These are phyloP conservation scores for Phoxinus phoxinus DNA, from an alignment of 2,113 vertebrate genomes.

Conservation along the genomic window DNA sequence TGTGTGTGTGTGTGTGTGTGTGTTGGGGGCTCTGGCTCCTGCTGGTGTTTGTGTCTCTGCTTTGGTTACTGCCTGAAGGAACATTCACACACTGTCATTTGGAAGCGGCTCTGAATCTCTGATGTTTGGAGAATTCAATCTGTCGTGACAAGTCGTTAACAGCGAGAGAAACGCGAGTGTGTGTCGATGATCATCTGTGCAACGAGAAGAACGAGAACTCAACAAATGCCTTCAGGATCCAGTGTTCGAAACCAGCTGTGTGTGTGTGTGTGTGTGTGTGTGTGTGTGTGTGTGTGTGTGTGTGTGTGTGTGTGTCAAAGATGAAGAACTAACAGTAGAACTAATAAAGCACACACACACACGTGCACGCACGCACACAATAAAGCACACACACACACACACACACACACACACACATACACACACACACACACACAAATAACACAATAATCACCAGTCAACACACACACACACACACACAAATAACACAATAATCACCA, in stretches of 20 bases:
- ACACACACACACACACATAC: no score
- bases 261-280: no score
- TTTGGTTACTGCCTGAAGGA: conserved; percentile 75
- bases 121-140: conserved; percentile 36
- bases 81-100: conserved; percentile 18
- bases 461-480: no score
- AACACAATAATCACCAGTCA: no score
- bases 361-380: no score
- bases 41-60: conserved; percentile 70
- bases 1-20: conserved; percentile 64
- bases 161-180: background rate
- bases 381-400: no score
- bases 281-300: no score
- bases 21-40: background rate
- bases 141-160: conserved; percentile 9
- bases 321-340: no score
- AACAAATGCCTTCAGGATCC: background rate
- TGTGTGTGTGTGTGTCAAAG: no score
- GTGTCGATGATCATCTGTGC: background rate
- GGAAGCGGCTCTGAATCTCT: background rate
- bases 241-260: background rate
- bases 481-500: no score
- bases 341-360: no score
- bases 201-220: background rate
- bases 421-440: no score